phyloP scores from a whole-genome alignment of 2,113 vertebrate genomes.

The Vombatus ursinus region DNA sequence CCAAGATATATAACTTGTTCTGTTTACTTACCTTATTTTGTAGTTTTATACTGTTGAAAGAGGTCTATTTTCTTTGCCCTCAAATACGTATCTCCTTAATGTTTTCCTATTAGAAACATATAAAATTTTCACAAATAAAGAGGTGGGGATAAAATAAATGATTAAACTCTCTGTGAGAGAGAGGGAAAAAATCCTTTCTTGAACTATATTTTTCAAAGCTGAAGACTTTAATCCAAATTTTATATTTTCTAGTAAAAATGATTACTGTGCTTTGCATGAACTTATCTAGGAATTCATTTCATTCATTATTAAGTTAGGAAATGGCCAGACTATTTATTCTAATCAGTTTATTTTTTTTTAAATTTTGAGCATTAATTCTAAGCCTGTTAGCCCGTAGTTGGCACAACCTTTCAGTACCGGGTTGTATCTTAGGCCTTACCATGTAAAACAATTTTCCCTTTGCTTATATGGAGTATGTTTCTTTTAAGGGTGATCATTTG shows the following conservation, averaged over 20 bases:
- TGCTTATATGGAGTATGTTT: not conserved
- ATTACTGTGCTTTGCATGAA: conserved; percentile 7
- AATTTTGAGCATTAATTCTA: not conserved
- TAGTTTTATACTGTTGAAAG: conserved; percentile 9
- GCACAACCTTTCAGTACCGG: not conserved
- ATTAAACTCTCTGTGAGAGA: conserved; percentile 39
- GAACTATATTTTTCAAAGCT: conserved; percentile 13
- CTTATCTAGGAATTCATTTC: conserved; percentile 16
- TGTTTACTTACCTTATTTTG: conserved; percentile 30
- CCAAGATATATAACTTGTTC: not conserved
- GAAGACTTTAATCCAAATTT: not conserved
- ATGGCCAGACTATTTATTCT: not conserved
- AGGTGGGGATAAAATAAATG: conserved; percentile 33
- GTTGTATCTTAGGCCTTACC: not conserved
- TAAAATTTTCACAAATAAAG: conserved; percentile 49
- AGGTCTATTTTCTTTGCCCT: conserved; percentile 26
- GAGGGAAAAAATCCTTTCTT: not conserved
- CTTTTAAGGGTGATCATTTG: not conserved
- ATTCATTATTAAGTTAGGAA: conserved; percentile 28
- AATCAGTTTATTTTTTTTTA: not conserved
- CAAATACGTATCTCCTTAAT: conserved; percentile 6
- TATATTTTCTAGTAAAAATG: conserved; percentile 15
- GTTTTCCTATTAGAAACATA: not conserved
- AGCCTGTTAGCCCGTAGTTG: not conserved
- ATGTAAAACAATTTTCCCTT: not conserved